These are phyloP conservation scores for Arbacia lixula DNA, from an alignment of 53 echinoderm and acorn worm genomes.

Conservation along the genomic window DNA sequence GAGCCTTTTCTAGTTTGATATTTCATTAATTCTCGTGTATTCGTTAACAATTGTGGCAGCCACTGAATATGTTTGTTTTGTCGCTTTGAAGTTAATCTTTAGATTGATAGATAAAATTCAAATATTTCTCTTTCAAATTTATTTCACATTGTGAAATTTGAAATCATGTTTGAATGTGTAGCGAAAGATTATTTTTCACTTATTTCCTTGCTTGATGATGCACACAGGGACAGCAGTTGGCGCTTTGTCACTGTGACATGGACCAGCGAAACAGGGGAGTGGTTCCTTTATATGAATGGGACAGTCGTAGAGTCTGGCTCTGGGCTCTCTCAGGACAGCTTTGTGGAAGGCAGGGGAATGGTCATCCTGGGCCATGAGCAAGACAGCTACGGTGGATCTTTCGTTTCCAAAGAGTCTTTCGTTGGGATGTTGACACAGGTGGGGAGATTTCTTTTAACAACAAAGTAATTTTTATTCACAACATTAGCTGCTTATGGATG, in stretches of 20 bases:
- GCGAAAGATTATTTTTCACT: neutral
- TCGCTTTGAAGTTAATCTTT: too few species aligned
- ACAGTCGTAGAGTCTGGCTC: slow-evolving; percentile 5
- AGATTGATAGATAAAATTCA: too few species aligned
- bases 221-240: slow-evolving; percentile 70
- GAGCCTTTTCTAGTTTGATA: too few species aligned
- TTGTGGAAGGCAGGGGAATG: slow-evolving; percentile 65
- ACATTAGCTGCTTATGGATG: too few species aligned
- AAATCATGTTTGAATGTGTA: neutral
- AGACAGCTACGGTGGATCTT: slow-evolving; percentile 73
- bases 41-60: too few species aligned
- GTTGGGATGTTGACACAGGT: slow-evolving; percentile 79
- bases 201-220: too few species aligned
- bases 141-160: neutral
- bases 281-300: slow-evolving; percentile 70
- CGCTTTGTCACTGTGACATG: slow-evolving; percentile 74
- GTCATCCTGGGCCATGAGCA: slow-evolving; percentile 83
- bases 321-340: slow-evolving; percentile 51
- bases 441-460: neutral
- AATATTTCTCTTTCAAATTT: neutral
- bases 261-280: slow-evolving; percentile 65
- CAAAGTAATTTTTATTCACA: too few species aligned
- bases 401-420: slow-evolving; percentile 63
- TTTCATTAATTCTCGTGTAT: too few species aligned
- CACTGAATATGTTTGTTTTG: too few species aligned